Evolutionary conservation across 2,888 invertebrate genomes (phyloP), one percentile per base, ranked within the genome.

Genomic region (Drosophila monieri): DNA sequence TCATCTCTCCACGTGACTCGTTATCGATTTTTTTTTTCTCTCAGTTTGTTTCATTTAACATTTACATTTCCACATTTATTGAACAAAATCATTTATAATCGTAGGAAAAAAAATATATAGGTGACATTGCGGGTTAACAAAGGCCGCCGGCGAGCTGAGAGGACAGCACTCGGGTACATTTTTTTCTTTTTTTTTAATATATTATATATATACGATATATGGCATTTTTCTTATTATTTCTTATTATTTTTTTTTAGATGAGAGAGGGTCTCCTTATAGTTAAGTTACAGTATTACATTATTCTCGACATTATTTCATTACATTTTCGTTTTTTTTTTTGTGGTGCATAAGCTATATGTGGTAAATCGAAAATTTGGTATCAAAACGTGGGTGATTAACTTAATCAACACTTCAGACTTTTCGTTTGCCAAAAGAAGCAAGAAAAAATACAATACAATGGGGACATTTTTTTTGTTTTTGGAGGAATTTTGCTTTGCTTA

Each of bases 361-460:
- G 48, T 70, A 58, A 57, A 66, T 69, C 71, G 59, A 66, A 43
- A 66, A 69, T 66, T 66, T 66, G 66, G 66, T 66, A 66, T 66
- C 66, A 66, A 66, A 66, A 66, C 70, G 47, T 70, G 23, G 64
- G 47, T 61, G 39, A 43, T 59, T 68, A 72, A 86, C 85, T 78
- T 72, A 79, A 83, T 74, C 59, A 61, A 67, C 66, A 70, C 87
- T 74, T 80, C 80, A 80, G 80, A 80, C 80, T 80, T 80, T 80
- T 80, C 85, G 88, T 85, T 80, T 87, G 88, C 76, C 80, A 87
- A 80, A 77, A 73, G 46, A 56, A 71, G 75, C 74, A 64, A 74
- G 56, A 76, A 55, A 43, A 66, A 49, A 18, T 46, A n/a, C 30
- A 55, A 41, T 67, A 56, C 44, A 30, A 35, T 49, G 30, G 44